These are phyloP conservation scores for Orius insidiosus DNA, from an alignment of 1,140 invertebrate genomes.

Conservation along the genomic window DNA sequence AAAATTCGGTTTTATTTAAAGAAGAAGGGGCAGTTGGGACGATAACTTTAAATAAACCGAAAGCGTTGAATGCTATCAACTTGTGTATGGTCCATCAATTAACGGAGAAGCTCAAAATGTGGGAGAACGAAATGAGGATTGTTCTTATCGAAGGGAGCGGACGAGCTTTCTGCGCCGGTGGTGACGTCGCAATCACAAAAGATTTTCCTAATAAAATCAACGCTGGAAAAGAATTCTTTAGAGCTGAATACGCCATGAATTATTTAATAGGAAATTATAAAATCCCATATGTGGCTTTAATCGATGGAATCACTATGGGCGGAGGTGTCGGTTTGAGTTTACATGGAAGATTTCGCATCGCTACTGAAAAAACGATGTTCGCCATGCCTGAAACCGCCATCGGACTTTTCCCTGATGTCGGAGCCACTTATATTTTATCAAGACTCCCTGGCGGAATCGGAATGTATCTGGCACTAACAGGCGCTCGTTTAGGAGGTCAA, in stretches of 20 bases:
- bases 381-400: conserved; percentile 98
- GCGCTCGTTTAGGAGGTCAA: conserved; percentile 51
- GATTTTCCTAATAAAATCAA: conserved; percentile 46
- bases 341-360: conserved; percentile 79
- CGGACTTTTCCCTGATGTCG: conserved; percentile 93
- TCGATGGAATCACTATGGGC: conserved; percentile 97
- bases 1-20: too few relatives aligned
- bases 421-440: conserved; percentile 79
- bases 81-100: conserved; percentile 78
- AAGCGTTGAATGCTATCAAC: conserved; percentile 85
- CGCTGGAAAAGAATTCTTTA: conserved; percentile 63
- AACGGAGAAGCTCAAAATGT: conserved; percentile 59
- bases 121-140: conserved; percentile 42
- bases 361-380: conserved; percentile 91
- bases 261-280: conserved; percentile 40
- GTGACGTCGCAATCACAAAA: conserved; percentile 67
- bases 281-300: conserved; percentile 83
- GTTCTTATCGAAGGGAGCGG: conserved; percentile 81
- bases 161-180: conserved; percentile 97
- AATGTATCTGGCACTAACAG: conserved; percentile 49
- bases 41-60: conserved; percentile 82
- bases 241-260: conserved; percentile 79
- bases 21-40: too few relatives aligned
- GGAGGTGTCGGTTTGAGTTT: conserved; percentile 95
- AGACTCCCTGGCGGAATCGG: conserved; percentile 74